Percentiles rank a stretch among this genome's conserved stretches.
Evolutionary conservation across 1,140 invertebrate species (phyloP).

Genomic region (Cecropterus lyciades): DNA sequence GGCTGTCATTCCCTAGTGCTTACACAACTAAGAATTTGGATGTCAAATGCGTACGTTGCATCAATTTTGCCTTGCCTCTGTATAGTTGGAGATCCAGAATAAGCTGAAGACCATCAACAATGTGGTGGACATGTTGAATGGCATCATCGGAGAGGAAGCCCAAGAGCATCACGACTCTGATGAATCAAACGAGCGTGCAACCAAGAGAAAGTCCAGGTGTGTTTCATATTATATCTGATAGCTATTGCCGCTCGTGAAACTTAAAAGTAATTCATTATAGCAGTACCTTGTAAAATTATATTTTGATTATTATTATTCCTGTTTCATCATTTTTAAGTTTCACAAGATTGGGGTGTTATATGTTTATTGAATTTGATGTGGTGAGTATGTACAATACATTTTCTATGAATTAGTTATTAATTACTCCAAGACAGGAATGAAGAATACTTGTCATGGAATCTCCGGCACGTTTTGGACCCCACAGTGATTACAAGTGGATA

Average conservation of each 20-base stretch:
- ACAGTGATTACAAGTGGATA: too few relatives aligned
- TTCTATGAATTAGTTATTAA: too few relatives aligned
- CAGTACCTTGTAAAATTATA: not conserved
- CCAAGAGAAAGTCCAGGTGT: conserved; percentile 77
- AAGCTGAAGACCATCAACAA: conserved; percentile 93
- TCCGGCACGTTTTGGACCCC: too few relatives aligned
- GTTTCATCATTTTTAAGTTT: conserved; percentile 5
- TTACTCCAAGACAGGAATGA: too few relatives aligned
- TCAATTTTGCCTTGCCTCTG: conserved; percentile 49
- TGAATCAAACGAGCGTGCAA: conserved; percentile 48
- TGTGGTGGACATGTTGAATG: conserved; percentile 93
- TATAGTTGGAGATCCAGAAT: conserved; percentile 91
- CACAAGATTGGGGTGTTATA: not conserved
- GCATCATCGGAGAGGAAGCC: conserved; percentile 89
- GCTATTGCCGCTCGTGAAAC: conserved; percentile 11
- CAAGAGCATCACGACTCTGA: conserved; percentile 56
- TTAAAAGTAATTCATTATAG: not conserved
- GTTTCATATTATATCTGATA: conserved; percentile 19
- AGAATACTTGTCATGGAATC: too few relatives aligned
- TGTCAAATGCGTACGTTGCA: conserved; percentile 33
- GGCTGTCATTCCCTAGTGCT: conserved; percentile 39
- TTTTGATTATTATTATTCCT: not conserved
- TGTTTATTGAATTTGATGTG: not conserved
- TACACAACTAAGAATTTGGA: conserved; percentile 40
- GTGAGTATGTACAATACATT: not conserved